Conservation (phyloP, 2,797 vertebrate genomes). For the Chanos chanos region DNA sequence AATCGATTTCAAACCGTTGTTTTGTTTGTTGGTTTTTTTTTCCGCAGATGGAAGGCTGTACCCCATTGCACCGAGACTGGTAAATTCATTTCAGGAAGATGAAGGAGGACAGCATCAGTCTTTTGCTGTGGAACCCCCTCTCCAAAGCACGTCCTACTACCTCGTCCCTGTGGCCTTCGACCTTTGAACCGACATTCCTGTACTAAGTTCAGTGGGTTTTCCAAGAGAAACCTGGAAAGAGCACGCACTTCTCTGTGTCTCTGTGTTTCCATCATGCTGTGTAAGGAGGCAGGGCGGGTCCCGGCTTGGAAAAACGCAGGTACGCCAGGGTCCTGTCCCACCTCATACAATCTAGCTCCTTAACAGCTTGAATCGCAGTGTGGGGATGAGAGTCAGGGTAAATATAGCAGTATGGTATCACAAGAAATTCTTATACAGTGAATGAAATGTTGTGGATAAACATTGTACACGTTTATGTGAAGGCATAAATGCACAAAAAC, state of each 20-base stretch:
- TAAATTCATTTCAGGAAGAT: constrained; percentile 46
- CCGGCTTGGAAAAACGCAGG: constrained; percentile 18
- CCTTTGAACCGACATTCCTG: constrained; percentile 54
- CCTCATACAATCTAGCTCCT: too few relatives aligned
- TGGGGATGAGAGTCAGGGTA: too few relatives aligned
- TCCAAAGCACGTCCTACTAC: constrained; percentile 36
- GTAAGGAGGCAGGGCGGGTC: neutral
- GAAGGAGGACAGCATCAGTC: constrained; percentile 37
- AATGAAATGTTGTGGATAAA: too few relatives aligned
- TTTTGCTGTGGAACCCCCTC: constrained; percentile 38
- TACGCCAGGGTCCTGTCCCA: too few relatives aligned
- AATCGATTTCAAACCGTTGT: constrained; percentile 48
- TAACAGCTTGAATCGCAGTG: too few relatives aligned
- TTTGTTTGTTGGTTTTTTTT: too few relatives aligned
- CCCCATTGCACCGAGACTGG: constrained; percentile 41
- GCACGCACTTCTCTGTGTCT: constrained; percentile 23
- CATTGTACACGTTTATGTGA: too few relatives aligned
- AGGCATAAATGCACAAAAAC: too few relatives aligned
- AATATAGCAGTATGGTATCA: too few relatives aligned
- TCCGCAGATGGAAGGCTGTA: constrained; percentile 37
- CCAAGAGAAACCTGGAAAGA: constrained; percentile 50
- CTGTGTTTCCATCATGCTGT: constrained; percentile 34
- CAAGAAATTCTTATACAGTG: too few relatives aligned
- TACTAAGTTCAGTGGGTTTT: constrained; percentile 41
- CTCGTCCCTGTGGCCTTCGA: constrained; percentile 51